These are phyloP conservation scores for Momotus momota DNA, from an alignment of 2,797 vertebrate species.

Conservation along the genomic window DNA sequence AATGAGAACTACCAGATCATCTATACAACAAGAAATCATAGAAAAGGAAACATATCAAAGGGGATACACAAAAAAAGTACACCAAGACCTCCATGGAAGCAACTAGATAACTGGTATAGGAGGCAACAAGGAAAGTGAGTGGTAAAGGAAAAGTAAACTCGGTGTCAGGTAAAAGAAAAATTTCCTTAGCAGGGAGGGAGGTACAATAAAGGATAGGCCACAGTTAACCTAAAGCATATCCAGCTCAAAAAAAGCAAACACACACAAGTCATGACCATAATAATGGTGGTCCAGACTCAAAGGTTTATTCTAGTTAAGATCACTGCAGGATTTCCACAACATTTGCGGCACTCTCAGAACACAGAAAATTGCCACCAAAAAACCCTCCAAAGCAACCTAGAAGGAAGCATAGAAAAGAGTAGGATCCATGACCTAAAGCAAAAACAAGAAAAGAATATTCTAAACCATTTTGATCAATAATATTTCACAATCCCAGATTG, in stretches of 20 bases:
- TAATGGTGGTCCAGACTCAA: neutral
- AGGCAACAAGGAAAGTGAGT: neutral
- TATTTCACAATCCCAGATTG: neutral
- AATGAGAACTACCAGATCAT: neutral
- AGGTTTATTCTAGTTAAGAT: neutral
- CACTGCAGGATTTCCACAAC: neutral
- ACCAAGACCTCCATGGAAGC: neutral
- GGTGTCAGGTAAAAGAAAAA: neutral
- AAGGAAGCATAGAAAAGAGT: neutral
- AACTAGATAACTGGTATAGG: neutral
- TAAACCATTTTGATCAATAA: neutral
- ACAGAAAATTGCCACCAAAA: neutral
- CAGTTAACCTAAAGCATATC: neutral
- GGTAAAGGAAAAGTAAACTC: neutral
- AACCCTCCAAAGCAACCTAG: neutral
- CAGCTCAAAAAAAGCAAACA: neutral
- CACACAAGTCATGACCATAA: neutral
- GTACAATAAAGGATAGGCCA: neutral
- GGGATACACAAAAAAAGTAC: neutral
- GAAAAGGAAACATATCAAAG: neutral
- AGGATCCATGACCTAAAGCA: neutral
- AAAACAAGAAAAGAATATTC: neutral
- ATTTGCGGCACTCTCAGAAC: neutral
- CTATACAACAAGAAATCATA: neutral
- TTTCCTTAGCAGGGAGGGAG: neutral